Evolutionary conservation across 35 echinoderm and acorn worm species (phyloP), one percentile per base, ranked within the genome.

Genomic region (Ptychodera flava): DNA sequence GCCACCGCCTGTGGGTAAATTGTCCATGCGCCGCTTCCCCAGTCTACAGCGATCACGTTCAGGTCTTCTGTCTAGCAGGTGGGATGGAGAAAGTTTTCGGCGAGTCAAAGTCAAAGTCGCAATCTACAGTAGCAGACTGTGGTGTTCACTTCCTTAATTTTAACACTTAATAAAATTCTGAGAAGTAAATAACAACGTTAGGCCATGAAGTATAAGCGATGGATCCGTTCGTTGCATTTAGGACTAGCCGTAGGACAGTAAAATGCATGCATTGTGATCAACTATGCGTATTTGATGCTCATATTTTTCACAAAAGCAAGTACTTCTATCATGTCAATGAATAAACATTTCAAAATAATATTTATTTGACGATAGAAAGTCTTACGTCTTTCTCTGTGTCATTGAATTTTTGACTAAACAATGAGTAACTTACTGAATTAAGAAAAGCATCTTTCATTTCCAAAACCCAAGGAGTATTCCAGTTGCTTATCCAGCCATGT

Each of bases 41-140:
- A 97, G 78, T 85, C 86, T 35, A 97, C 91, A 32, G 91, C 83
- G 29, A 97, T 93, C 32, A 97, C 91, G 83, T 97, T 97, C 80
- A 84, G 93, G 77, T 90, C 76, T 28, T 82, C 95, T 12, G 85
- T 30, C 32, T 89, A 84, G n/a, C n/a, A n/a, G n/a, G n/a, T 6
- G 93, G 78, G 33, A 97, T 91, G 0, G 76, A 91, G 35, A 82
- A 81, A 80, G 79, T 88, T 91, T 93, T 97, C 0, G 84, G 78
- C 0, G 33, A 34, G 85, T 90, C 88, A 91, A 91, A 97, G 16
- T n/a, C n/a, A n/a, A n/a, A n/a, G n/a, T n/a, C n/a, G n/a, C n/a
- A n/a, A n/a, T n/a, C n/a, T n/a, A n/a, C n/a, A n/a, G n/a, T n/a
- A n/a, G n/a, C n/a, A n/a, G n/a, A n/a, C n/a, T n/a, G n/a, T n/a